These are phyloP conservation scores for Torymus auratus DNA, from an alignment of 2,888 invertebrate species.

Conservation along the genomic window DNA sequence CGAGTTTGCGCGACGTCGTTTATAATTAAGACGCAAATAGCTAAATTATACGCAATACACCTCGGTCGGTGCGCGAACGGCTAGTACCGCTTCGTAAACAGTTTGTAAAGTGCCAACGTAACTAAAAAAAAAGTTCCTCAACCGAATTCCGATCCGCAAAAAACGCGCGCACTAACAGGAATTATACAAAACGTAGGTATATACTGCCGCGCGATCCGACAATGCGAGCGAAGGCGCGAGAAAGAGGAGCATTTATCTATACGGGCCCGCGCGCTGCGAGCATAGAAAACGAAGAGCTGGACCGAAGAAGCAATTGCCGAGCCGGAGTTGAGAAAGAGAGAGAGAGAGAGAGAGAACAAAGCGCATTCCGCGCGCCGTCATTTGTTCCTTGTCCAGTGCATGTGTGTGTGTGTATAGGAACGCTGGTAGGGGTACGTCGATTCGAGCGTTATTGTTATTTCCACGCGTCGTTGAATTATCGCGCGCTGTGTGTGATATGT, in stretches of 20 bases:
- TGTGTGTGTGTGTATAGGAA: background rate
- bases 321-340: conserved; percentile 64
- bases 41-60: too few species aligned
- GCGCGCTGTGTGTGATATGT: background rate
- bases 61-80: too few species aligned
- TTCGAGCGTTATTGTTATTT: conserved; percentile 66
- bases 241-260: conserved; percentile 44
- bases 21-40: too few species aligned
- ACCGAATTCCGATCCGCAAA: too few species aligned
- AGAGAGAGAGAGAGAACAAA: conserved; percentile 68
- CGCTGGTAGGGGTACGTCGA: conserved; percentile 56
- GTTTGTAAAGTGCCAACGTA: too few species aligned
- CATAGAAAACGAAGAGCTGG: conserved; percentile 28
- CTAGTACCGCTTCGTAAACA: too few species aligned
- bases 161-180: too few species aligned
- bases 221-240: background rate
- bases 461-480: conserved; percentile 60
- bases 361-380: conserved; percentile 72
- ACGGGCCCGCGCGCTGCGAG: conserved; percentile 9
- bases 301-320: conserved; percentile 56
- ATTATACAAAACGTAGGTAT: too few species aligned
- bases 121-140: too few species aligned
- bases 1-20: too few species aligned
- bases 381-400: conserved; percentile 69
- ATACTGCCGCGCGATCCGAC: too few species aligned